Evolutionary conservation across 2,113 vertebrate species (phyloP), one percentile per base, ranked within the genome.

Genomic region (Hemicordylus capensis): DNA sequence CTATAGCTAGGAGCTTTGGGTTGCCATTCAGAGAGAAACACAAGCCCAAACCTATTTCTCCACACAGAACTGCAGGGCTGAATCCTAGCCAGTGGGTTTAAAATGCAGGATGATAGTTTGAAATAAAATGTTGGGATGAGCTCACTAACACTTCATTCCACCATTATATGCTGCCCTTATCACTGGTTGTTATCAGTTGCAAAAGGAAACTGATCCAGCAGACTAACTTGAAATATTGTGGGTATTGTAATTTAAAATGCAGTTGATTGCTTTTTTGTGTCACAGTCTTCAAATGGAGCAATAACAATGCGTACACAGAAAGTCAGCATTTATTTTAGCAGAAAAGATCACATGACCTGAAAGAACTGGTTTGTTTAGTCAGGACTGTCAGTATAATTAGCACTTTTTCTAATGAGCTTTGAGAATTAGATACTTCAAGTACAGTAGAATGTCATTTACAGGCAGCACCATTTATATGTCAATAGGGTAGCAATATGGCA

Each of bases 361-460:
- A 58, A 76, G 70, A 92, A 94, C 90, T 87, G 84, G 86, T 90
- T 93, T 89, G 83, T 91, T 85, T 58, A 90, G 87, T 76, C 46
- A 87, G 31, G 67, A 31, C 5, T 90, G 85, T 66, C 70, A 70
- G 84, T 28, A 66, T 58, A 92, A 87, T 90, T 84, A 56, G 58
- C 54, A 76, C 34, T 39, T 12, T 39, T 39, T n/a, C 34, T 59
- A 59, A 76, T 44, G 26, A 39, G 20, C 89, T 22, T 26, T 83
- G 2, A 0, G 75, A 90, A 85, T 89, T 88, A 88, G 86, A 73
- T 72, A 44, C 20, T 0, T 89, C 37, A 67, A 81, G 28, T 81
- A 81, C 67, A 89, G 87, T 14, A 76, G 87, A 3, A 87, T 88
- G 39, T 7, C 63, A 34, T 86, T 89, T 61, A 17, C 17, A 15